Evolutionary conservation across 2,113 vertebrate genomes (phyloP).

Genomic region (Vulpes ferrilata): DNA sequence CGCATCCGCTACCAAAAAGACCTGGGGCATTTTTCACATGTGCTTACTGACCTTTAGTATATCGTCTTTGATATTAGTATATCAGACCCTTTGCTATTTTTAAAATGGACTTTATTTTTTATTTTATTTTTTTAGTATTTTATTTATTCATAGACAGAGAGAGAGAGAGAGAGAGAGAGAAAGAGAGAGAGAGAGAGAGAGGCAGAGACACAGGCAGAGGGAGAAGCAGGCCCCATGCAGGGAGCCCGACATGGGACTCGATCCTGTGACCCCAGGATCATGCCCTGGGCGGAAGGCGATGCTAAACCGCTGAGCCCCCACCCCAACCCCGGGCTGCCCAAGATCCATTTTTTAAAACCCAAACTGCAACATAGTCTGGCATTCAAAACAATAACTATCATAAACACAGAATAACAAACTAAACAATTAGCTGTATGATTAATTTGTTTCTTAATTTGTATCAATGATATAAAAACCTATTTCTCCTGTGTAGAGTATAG

Average conservation of each 20-base stretch:
- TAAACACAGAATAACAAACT: not conserved
- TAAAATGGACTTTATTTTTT: not conserved
- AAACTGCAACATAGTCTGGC: not conserved
- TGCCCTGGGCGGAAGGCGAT: no score
- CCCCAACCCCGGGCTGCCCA: no score
- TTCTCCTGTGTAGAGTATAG: not conserved
- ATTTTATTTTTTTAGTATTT: no score
- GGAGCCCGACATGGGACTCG: no score
- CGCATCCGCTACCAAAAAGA: not conserved
- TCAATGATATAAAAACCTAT: not conserved
- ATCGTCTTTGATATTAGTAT: not conserved
- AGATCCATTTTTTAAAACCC: not conserved
- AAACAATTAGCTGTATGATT: not conserved
- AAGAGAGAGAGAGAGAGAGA: no score
- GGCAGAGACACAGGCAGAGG: no score
- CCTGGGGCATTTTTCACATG: not conserved
- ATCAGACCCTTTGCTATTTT: not conserved
- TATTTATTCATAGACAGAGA: no score
- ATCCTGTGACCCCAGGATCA: no score
- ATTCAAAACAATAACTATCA: slow-evolving; percentile 30
- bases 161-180: no score
- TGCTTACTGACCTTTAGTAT: not conserved
- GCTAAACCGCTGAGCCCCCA: no score
- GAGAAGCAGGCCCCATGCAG: no score
- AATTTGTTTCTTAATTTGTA: not conserved